Base-by-base conservation (phyloP, 2,797 vertebrate species). In the Sebastes alutus region DNA sequence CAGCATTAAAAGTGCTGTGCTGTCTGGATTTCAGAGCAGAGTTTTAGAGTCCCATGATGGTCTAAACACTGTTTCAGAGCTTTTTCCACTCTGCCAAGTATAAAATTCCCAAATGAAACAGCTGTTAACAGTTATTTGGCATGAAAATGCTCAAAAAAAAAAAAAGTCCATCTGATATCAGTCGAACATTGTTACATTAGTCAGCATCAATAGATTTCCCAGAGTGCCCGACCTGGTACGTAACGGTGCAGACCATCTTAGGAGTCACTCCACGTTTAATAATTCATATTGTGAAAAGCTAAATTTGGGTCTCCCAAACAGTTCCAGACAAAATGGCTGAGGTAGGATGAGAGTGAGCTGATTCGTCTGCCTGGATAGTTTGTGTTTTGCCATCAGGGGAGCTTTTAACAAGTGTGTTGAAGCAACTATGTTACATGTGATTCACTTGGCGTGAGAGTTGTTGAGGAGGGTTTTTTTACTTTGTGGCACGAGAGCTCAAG, bases 321-420 rank as follows among this genome's bases (percentile, higher is more conserved):
- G 88, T 90, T 91, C 82, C 82, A 67, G 87, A 84, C 85, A 86
- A 93, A 92, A 86, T 85, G 83, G 81, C 84, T 82, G 83, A 80
- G 75, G 83, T 78, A 77, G 76, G 64, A 88, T 46, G 35, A 82
- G 56, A 82, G 81, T 52, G 80, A 81, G 80, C 33, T 66, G 25
- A 85, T 85, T 87, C 14, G 10, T 86, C 78, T 75, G 60, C 66
- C 60, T 58, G 72, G 60, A 71, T 73, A 46, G 81, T 67, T 61
- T 78, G 54, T 58, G 81, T 46, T 59, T 72, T 85, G 59, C 66
- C 63, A 73, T 82, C 70, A 65, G 29, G 67, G 83, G 63, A 78
- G 82, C 81, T 89, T 87, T 90, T 90, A 87, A 78, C 55, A 75
- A 85, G 59, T 63, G 63, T 76, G 81, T 81, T 74, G 6, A 63